phyloP scores from a whole-genome alignment of 2,888 invertebrate species.

The Baronia brevicornis region DNA sequence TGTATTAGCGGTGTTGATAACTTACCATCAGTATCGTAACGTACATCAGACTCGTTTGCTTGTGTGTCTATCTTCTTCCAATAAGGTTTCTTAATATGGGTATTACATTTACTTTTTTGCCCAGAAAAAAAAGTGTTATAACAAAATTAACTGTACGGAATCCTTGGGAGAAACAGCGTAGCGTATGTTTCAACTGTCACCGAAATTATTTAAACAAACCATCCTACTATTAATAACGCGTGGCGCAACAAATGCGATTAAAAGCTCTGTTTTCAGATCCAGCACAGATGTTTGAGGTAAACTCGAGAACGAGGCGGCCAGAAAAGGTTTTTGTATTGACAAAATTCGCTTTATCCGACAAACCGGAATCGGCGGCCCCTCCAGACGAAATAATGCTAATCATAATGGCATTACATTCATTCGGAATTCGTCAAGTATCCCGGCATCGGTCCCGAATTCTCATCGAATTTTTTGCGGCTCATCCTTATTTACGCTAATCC shows the following conservation, averaged over 20 bases:
- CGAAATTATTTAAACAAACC: constrained; percentile 65
- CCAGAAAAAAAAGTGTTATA: no score
- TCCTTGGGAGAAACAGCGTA: constrained; percentile 1
- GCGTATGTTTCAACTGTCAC: constrained; percentile 29
- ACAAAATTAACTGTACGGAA: constrained; percentile 2
- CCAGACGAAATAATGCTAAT: constrained; percentile 68
- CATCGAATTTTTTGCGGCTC: constrained; percentile 50
- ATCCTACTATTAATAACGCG: constrained; percentile 62
- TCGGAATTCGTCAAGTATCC: constrained; percentile 69
- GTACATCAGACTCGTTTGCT: no score
- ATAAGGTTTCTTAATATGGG: no score
- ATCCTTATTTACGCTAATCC: constrained; percentile 56
- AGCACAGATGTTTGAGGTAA: constrained; percentile 63
- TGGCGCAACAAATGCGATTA: constrained; percentile 71
- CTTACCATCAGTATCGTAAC: no score
- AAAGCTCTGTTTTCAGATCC: constrained; percentile 43
- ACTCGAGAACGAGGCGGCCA: constrained; percentile 51
- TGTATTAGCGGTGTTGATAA: no score
- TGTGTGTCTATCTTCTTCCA: no score
- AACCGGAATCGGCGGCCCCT: constrained; percentile 70
- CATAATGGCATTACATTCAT: constrained; percentile 74
- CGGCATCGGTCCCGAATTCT: constrained; percentile 45
- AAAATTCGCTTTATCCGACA: constrained; percentile 66
- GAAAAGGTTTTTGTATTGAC: constrained; percentile 57
- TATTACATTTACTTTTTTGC: no score